Percentiles rank a stretch among this genome's conserved stretches.
Conservation (phyloP, 1,140 invertebrate species). For the Oryctes rhinoceros region DNA sequence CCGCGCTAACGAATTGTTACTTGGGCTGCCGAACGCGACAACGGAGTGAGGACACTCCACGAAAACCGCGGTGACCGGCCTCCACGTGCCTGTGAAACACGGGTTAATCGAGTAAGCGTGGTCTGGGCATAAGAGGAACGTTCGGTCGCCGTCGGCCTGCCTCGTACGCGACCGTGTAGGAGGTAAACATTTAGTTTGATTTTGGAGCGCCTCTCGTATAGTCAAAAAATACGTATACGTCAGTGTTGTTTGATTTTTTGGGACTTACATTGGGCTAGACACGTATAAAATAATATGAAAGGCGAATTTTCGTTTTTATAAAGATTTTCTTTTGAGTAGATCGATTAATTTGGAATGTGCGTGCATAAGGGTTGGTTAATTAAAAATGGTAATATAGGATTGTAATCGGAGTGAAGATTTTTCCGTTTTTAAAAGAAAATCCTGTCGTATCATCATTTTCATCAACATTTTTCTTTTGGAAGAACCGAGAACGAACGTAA, state of each 20-base stretch:
- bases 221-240: slow-evolving; percentile 43
- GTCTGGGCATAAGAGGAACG: slow-evolving; percentile 48
- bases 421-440: no score
- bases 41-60: not conserved
- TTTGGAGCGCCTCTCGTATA: slow-evolving; percentile 50
- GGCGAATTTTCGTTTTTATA: no score
- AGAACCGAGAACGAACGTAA: not conserved
- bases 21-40: not conserved
- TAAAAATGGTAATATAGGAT: no score
- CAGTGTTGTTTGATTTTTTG: slow-evolving; percentile 42
- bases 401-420: no score
- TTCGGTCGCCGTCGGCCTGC: slow-evolving; percentile 38
- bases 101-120: slow-evolving; percentile 53
- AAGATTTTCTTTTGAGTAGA: no score
- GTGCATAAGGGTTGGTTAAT: no score
- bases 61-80: slow-evolving; percentile 56
- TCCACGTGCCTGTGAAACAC: slow-evolving; percentile 58
- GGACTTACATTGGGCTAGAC: no score
- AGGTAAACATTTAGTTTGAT: slow-evolving; percentile 57
- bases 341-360: no score
- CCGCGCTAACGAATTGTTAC: no score
- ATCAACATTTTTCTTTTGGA: no score
- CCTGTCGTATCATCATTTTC: no score
- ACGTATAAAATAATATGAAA: no score
- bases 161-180: slow-evolving; percentile 47